Evolutionary conservation across 2,888 invertebrate genomes (phyloP), one percentile per base, ranked within the genome.

Genomic region (Portevinia maculata): DNA sequence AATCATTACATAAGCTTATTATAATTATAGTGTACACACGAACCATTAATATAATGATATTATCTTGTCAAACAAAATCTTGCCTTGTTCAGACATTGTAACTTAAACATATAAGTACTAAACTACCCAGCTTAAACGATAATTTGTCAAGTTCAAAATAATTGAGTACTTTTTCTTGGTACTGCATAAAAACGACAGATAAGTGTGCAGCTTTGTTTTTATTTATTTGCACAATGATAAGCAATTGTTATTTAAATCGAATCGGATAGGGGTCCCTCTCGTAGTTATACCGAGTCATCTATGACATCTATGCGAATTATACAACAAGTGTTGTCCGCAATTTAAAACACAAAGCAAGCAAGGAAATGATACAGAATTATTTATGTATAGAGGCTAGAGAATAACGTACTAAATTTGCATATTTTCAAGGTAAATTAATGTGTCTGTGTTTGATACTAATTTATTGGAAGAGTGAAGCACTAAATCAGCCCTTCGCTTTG

Each of bases 71-170:
- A 9, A 60, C 39, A 13, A 17, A 8, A 9, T 19, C 15, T 28
- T 57, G 9, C 15, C 32, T 19, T 21, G 46, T 2, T 7, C 39
- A 57, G 24, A 39, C 11, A 37, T 21, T 11, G 9, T 39, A 57
- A n/a, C n/a, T 21, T 11, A 39, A 13, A 0, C 8, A n/a, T 24
- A 62, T 48, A 57, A 69, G 15, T 17, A 44, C 32, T 17, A 57
- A 78, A 41, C 48, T 44, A 24, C 24, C 15, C 28, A 37, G 52
- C 46, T 52, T 50, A 13, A 17, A 30, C 15, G 39, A 13, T 8
- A 32, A 13, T 59, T 60, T 55, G 32, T 81, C 79, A 81, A 81
- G 76, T 70, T 75, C 76, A 65, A 76, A 81, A 57, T 32, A 81
- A 75, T 81, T 79, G 46, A 59, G n/a, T 39, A 44, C 37, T 30